A percentile compares a stretch with the other conserved stretches of the same genome.
Evolutionary conservation across 2,797 vertebrate species (phyloP).

Genomic region (Champsocephalus gunnari): DNA sequence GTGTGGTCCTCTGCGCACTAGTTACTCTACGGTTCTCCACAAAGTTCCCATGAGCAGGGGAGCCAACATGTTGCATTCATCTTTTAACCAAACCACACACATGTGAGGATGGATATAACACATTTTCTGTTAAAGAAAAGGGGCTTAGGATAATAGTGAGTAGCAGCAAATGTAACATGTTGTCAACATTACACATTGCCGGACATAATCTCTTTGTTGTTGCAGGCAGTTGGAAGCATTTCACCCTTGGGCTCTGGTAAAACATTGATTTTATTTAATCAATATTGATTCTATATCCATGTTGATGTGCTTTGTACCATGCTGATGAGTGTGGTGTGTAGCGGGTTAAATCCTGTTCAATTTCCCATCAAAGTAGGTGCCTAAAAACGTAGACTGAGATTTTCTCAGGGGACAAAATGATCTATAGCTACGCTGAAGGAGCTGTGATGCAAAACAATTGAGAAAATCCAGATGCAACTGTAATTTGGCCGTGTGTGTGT

Average conservation of each 20-base stretch:
- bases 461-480: conserved; percentile 58
- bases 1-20: conserved; percentile 82
- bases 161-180: conserved; percentile 9
- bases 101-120: conserved; percentile 70
- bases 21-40: conserved; percentile 21
- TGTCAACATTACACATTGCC: background rate
- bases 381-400: conserved; percentile 21
- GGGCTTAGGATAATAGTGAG: conserved; percentile 3
- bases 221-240: background rate
- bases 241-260: background rate
- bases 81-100: conserved; percentile 75
- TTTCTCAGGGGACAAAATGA: conserved; percentile 33
- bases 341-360: conserved; percentile 4
- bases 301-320: background rate
- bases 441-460: conserved; percentile 36
- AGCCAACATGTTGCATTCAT: conserved; percentile 70
- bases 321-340: background rate
- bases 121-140: conserved; percentile 32
- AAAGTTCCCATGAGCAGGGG: conserved; percentile 72
- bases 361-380: conserved; percentile 13
- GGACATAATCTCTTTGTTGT: background rate
- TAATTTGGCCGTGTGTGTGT: conserved; percentile 20
- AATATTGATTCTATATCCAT: background rate
- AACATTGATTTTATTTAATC: background rate
- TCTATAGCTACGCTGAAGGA: conserved; percentile 18